A percentile compares a stretch with the other conserved stretches of the same genome.
These are phyloP conservation scores for Protaetia brevitarsis DNA, from an alignment of 1,140 invertebrate genomes.

Conservation along the genomic window DNA sequence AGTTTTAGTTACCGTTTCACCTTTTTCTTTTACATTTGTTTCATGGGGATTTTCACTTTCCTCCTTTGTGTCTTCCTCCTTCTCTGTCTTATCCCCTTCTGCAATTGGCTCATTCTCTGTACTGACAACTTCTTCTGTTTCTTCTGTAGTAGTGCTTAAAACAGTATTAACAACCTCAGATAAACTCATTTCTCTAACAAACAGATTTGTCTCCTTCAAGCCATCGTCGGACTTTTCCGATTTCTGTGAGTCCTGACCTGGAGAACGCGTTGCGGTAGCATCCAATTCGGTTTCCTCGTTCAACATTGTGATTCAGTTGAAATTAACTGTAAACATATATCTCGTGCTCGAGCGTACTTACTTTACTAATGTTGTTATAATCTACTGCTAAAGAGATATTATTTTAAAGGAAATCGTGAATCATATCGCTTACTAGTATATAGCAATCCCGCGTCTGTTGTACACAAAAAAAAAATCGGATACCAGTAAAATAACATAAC, in stretches of 20 bases:
- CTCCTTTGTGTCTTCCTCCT: neutral
- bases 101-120: neutral
- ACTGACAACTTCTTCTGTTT: neutral
- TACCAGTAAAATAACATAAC: constrained; percentile 6
- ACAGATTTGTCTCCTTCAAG: neutral
- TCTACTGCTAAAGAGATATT: too few species aligned
- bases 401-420: neutral
- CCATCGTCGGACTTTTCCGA: neutral
- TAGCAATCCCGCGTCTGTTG: neutral
- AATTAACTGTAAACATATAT: neutral
- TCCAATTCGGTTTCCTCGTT: neutral
- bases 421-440: neutral
- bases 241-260: neutral
- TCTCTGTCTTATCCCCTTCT: neutral
- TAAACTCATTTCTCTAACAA: neutral
- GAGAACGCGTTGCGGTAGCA: neutral
- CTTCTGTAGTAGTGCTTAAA: neutral
- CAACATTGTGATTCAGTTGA: neutral
- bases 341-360: neutral
- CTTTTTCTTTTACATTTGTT: neutral
- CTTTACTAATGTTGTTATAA: neutral
- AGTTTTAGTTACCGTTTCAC: neutral
- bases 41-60: too few species aligned
- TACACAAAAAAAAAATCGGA: neutral
- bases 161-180: constrained; percentile 5